These are phyloP conservation scores for Poeciliopsis infans DNA, from an alignment of 2,797 vertebrate species.

Conservation along the genomic window DNA sequence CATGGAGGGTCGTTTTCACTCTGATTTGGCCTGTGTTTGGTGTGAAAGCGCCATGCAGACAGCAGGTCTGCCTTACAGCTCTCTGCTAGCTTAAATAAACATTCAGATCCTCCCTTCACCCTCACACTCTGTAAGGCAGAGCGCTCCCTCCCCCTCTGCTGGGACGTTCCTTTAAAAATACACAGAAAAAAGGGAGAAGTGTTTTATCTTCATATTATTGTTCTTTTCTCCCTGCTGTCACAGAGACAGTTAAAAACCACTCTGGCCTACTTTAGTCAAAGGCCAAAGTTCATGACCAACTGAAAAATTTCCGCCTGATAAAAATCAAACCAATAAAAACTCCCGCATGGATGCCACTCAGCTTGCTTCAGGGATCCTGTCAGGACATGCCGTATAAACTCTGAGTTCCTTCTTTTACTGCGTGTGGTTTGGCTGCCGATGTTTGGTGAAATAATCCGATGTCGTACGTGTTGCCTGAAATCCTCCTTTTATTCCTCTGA, in stretches of 20 bases:
- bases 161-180: background rate
- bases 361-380: constrained; percentile 40
- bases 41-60: constrained; percentile 56
- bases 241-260: background rate
- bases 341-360: constrained; percentile 8
- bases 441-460: constrained; percentile 15
- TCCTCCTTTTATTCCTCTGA: background rate
- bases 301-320: constrained; percentile 15
- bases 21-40: constrained; percentile 56
- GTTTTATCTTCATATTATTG: background rate
- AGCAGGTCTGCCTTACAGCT: constrained; percentile 69
- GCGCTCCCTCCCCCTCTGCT: constrained; percentile 5
- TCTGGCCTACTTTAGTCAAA: constrained; percentile 5
- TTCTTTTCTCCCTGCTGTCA: background rate
- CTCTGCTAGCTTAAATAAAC: constrained; percentile 61
- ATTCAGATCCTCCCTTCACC: constrained; percentile 29
- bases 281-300: constrained; percentile 21
- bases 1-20: constrained; percentile 46
- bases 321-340: constrained; percentile 33
- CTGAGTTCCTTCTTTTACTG: constrained; percentile 19
- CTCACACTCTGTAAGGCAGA: background rate
- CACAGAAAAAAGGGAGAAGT: background rate
- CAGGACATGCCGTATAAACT: constrained; percentile 39
- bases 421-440: constrained; percentile 18
- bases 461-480: constrained; percentile 1